Evolutionary conservation across 1,140 invertebrate genomes (phyloP), one percentile per base, ranked within the genome.

Genomic region (Trachymyrmex cornetzi): DNA sequence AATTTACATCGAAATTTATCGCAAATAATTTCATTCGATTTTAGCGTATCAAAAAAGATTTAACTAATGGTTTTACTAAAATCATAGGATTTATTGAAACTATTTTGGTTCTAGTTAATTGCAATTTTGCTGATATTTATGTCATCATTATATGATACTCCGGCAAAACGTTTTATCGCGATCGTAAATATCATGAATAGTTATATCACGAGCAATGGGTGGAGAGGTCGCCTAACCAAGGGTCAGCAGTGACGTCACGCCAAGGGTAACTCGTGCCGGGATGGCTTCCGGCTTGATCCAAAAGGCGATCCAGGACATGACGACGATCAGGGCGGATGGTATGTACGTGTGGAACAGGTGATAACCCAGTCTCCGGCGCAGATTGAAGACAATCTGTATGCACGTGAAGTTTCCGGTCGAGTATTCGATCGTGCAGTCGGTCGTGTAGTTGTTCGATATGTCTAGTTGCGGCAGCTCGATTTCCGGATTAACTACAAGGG

Each of bases 231-330:
- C 81, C 85, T 95, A 95, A 98, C 97, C 97, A 89, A 98, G 95
- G 80, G 98, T 98, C 11, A 98, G 95, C 71, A 98, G 95, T 0
- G 98, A 98, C 24, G 98, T 98, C 19, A 98, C 98, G 53, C 98
- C 98, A 7, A 98, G 95, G 2, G 97, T 98, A 61, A 98, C 97
- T 90, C 97, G 95, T 0, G 97, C 97, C 0, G 98, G 98, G 91
- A 98, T 98, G 4, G 98, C 98, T 94, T 98, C 98, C 2, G 98
- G 98, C 94, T 98, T 98, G 87, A 99, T 98, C 98, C 98, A 99
- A 94, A 99, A 99, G 9, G 98, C 98, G 90, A 98, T 98, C 98
- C 98, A 98, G 14, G 98, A 98, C 98, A 98, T 98, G 85, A 98
- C 98, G 63, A 98, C 98, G 93, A 98, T 98, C 67, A 98, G 95